Base-by-base conservation (phyloP, 2,797 vertebrate species). In the Chelmon rostratus region DNA sequence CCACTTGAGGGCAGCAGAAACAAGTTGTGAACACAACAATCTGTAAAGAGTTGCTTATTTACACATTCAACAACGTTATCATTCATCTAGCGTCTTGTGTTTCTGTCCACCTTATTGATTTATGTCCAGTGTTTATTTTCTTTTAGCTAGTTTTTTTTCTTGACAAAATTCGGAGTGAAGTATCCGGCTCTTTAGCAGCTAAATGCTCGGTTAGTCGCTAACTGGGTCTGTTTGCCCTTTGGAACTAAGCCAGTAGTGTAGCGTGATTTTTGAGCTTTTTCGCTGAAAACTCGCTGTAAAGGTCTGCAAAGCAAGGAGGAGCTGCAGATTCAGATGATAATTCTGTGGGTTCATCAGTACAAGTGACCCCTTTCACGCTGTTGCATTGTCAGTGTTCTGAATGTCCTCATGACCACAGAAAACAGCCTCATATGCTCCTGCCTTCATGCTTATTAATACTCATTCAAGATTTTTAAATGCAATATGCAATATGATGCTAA, bases 401-500 rank as follows among this genome's bases (percentile, higher is more conserved):
- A 73, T 19, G 57, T 62, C 19, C 38, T 19, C n/a, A 52, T 31
- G 47, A 58, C 79, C 33, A 28, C 18, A 75, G 21, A 66, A 69
- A 78, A 65, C 6, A 16, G 54, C 11, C 37, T 71, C 54, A 25
- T 28, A 10, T 15, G 16, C 31, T 11, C 31, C 19, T n/a, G 52
- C 2, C 10, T 58, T 25, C 1, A 25, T n/a, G 35, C 65, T n/a
- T 54, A 64, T 65, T 66, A 37, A 57, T 59, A 56, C 35, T 61
- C 13, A 57, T 31, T 31, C 28, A 31, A 31, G 28, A 31, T 31
- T 31, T 31, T 40, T 19, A 37, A 33, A 35, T 56, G 47, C 13
- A 21, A 18, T 58, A 5, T 64, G 40, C 67, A 59, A 18, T 8
- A 61, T n/a, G 66, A 82, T 75, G 49, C 50, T 56, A 86, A 70